A percentile compares a stretch with the other conserved stretches of the same genome.
phyloP scores from a whole-genome alignment of 2,113 vertebrate species.

The Leptobrachium ailaonicum region DNA sequence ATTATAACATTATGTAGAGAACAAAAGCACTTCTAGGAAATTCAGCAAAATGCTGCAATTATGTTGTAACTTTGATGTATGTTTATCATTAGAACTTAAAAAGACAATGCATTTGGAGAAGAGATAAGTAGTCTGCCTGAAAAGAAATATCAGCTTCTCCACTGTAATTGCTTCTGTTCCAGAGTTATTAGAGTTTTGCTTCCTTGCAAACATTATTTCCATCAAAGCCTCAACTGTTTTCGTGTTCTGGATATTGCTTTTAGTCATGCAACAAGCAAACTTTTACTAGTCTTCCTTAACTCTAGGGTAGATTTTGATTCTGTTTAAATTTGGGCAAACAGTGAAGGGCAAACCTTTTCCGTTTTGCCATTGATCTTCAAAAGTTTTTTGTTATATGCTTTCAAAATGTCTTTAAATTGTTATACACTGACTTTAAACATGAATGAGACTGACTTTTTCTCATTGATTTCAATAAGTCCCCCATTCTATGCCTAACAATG shows the following conservation, averaged over 20 bases:
- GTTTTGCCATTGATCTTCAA: conserved; percentile 9
- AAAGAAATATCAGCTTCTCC: conserved; percentile 49
- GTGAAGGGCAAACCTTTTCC: neutral
- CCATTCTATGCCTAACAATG: conserved; percentile 45
- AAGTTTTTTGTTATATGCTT: conserved; percentile 37
- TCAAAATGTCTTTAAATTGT: conserved; percentile 25
- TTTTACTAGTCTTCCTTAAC: conserved; percentile 28
- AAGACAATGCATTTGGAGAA: conserved; percentile 51
- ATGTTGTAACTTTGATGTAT: conserved; percentile 51
- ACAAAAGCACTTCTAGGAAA: conserved; percentile 49
- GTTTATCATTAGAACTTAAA: conserved; percentile 49
- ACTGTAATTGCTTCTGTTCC: conserved; percentile 46
- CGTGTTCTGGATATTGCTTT: neutral
- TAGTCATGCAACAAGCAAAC: conserved; percentile 9
- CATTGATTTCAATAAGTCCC: conserved; percentile 49
- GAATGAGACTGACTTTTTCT: conserved; percentile 45
- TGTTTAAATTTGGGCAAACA: neutral
- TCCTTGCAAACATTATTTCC: conserved; percentile 41
- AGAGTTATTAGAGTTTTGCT: conserved; percentile 45
- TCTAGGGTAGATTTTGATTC: conserved; percentile 22
- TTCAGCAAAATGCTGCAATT: conserved; percentile 47
- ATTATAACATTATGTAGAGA: conserved; percentile 48
- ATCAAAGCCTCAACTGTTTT: conserved; percentile 23
- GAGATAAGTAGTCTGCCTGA: conserved; percentile 48
- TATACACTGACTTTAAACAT: conserved; percentile 45